Percentiles rank a stretch among this genome's conserved stretches.
These are phyloP conservation scores for Drosophila takahashii DNA, from an alignment of 1,140 invertebrate species.

Conservation along the genomic window DNA sequence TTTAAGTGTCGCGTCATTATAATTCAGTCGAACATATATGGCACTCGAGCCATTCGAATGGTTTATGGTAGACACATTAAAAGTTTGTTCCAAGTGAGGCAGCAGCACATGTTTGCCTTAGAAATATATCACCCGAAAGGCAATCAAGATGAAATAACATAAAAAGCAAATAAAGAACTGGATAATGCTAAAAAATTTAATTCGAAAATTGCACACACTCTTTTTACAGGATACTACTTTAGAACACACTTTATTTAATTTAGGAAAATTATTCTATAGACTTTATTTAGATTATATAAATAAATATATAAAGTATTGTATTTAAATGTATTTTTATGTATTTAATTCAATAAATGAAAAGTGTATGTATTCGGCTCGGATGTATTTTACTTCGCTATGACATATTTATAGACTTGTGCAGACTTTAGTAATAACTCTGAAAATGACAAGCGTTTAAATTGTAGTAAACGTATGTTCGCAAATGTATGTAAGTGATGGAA, in stretches of 20 bases:
- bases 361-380: neutral
- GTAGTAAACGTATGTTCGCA: neutral
- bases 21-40: constrained; percentile 47
- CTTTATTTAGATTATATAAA: no score
- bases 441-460: neutral
- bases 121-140: constrained; percentile 31
- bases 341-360: no score
- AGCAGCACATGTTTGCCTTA: constrained; percentile 33
- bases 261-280: no score
- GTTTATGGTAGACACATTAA: constrained; percentile 46
- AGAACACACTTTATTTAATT: no score
- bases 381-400: neutral
- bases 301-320: neutral
- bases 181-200: neutral
- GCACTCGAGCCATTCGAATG: constrained; percentile 23
- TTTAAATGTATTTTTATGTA: neutral
- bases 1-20: constrained; percentile 61
- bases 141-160: constrained; percentile 34
- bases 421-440: neutral
- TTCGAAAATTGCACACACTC: neutral
- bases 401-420: neutral
- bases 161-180: constrained; percentile 17
- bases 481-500: neutral
- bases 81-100: constrained; percentile 3
- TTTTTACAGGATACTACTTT: neutral